phyloP scores from a whole-genome alignment of 2,888 invertebrate genomes.

The Chrysodeixis includens region DNA sequence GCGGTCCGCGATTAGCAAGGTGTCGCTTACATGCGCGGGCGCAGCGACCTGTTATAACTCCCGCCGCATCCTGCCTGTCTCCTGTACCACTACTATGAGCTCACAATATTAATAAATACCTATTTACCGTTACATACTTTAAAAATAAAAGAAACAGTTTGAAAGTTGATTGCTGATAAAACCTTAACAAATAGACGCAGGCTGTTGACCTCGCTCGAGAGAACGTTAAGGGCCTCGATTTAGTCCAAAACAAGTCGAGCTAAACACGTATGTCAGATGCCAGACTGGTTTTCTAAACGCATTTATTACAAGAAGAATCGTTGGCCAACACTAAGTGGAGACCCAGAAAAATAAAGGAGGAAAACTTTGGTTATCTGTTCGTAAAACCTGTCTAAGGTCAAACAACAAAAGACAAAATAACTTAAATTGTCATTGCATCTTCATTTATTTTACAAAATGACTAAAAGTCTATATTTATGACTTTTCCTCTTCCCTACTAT shows the following conservation, averaged over 20 bases:
- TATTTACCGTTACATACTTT: background rate
- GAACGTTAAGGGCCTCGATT: conserved; percentile 8
- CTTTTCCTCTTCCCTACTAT: background rate
- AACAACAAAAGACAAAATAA: background rate
- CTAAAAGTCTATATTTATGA: too few species aligned
- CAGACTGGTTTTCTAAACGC: background rate
- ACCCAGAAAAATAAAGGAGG: too few species aligned
- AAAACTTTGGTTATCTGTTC: too few species aligned
- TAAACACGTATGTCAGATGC: conserved; percentile 1
- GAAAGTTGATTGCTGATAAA: background rate
- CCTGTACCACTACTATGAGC: conserved; percentile 31
- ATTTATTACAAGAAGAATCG: background rate
- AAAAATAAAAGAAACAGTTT: background rate
- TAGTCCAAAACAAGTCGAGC: conserved; percentile 1
- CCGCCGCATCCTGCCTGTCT: conserved; percentile 54
- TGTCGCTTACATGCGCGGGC: conserved; percentile 49
- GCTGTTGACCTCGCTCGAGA: background rate
- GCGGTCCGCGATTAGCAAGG: conserved; percentile 60
- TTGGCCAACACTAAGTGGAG: background rate
- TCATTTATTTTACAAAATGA: background rate
- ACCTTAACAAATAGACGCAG: background rate
- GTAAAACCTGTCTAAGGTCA: too few species aligned
- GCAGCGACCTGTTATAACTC: conserved; percentile 54
- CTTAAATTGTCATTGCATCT: background rate
- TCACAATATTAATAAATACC: conserved; percentile 1